Percentiles rank a stretch among this genome's conserved stretches.
These are phyloP conservation scores for Lingula anatina DNA, from an alignment of 2,888 invertebrate genomes.

Conservation along the genomic window DNA sequence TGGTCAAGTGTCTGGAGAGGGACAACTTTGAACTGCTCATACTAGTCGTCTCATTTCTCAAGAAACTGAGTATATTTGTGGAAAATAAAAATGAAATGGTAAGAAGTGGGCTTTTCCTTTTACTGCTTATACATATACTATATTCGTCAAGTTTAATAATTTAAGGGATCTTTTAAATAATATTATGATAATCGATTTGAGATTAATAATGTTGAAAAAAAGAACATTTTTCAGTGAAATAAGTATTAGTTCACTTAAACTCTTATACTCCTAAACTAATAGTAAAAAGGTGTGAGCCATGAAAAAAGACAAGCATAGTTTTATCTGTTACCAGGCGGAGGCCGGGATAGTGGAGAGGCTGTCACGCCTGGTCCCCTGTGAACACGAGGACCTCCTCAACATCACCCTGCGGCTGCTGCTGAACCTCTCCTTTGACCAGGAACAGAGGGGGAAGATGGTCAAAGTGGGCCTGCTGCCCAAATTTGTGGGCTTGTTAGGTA, in stretches of 20 bases:
- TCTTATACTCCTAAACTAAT: neutral
- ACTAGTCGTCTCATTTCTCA: constrained; percentile 86
- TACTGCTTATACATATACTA: too few relatives aligned
- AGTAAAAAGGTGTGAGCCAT: neutral
- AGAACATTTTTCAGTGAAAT: neutral
- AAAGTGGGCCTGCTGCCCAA: constrained; percentile 83
- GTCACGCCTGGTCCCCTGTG: constrained; percentile 68
- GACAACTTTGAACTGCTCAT: constrained; percentile 85
- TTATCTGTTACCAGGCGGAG: constrained; percentile 26
- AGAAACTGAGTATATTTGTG: constrained; percentile 87
- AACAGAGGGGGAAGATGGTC: constrained; percentile 82
- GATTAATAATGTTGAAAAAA: too few relatives aligned
- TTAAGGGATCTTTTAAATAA: too few relatives aligned
- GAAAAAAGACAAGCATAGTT: constrained; percentile 1
- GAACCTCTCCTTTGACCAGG: constrained; percentile 92
- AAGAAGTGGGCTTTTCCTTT: too few relatives aligned
- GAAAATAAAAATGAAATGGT: constrained; percentile 93
- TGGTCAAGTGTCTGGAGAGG: constrained; percentile 82
- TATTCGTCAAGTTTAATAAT: too few relatives aligned
- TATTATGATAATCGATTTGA: too few relatives aligned
- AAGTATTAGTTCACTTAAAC: neutral
- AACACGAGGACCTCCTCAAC: constrained; percentile 67
- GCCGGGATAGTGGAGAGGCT: constrained; percentile 59
- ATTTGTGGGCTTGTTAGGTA: constrained; percentile 80
- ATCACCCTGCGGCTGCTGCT: constrained; percentile 82